Percentiles rank a stretch among this genome's conserved stretches.
phyloP scores from a whole-genome alignment of 2,888 invertebrate genomes.

The Stenoptilia bipunctidactyla region DNA sequence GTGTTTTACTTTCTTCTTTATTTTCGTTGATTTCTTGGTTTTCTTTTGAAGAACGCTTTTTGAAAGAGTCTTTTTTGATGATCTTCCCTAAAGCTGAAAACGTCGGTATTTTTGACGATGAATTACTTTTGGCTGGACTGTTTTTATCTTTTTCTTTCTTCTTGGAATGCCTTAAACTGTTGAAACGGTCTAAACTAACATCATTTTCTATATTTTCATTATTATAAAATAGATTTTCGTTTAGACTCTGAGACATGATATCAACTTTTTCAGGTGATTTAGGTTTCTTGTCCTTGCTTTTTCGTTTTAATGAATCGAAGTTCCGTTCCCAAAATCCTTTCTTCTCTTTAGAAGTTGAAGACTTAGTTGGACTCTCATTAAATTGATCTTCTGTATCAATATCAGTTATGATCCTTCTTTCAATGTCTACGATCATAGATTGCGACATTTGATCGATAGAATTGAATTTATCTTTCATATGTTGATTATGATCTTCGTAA shows the following conservation, averaged over 20 bases:
- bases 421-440: constrained; percentile 64
- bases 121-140: constrained; percentile 49
- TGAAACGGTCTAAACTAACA: constrained; percentile 47
- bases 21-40: constrained; percentile 10
- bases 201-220: constrained; percentile 61
- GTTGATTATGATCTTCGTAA: constrained; percentile 51
- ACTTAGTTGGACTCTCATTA: constrained; percentile 52
- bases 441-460: constrained; percentile 67
- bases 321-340: constrained; percentile 69
- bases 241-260: constrained; percentile 67
- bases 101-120: constrained; percentile 62
- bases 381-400: constrained; percentile 26
- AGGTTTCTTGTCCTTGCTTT: constrained; percentile 32
- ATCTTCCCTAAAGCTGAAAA: constrained; percentile 62
- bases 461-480: constrained; percentile 57
- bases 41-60: constrained; percentile 33
- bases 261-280: constrained; percentile 55
- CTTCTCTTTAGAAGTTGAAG: constrained; percentile 56
- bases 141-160: constrained; percentile 39
- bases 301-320: constrained; percentile 62
- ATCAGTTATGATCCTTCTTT: constrained; percentile 41
- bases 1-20: constrained; percentile 29
- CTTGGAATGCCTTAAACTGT: constrained; percentile 54
- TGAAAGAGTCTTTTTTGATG: constrained; percentile 60
- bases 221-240: constrained; percentile 63